These are phyloP conservation scores for Thermophis baileyi DNA, from an alignment of 2,113 vertebrate species.

Conservation along the genomic window DNA sequence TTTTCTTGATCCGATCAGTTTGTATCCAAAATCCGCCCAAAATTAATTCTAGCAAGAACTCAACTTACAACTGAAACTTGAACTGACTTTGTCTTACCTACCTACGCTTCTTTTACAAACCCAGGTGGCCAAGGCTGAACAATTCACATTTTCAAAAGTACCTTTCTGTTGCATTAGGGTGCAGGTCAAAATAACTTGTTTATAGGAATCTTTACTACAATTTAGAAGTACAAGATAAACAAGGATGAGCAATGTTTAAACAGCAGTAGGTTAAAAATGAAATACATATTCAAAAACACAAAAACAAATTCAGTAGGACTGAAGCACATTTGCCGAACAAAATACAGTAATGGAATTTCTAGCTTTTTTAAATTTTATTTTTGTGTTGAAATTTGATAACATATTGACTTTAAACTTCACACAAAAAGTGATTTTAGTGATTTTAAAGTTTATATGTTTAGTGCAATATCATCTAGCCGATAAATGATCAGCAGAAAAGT, in stretches of 20 bases:
- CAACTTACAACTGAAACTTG: not conserved
- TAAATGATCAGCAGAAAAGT: not conserved
- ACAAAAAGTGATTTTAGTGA: not conserved
- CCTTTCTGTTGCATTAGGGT: not conserved
- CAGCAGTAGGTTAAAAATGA: not conserved
- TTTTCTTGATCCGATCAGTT: not conserved
- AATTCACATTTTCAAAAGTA: not conserved
- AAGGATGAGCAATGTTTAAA: not conserved
- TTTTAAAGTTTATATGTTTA: not conserved
- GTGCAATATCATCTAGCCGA: not conserved
- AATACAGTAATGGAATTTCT: not conserved
- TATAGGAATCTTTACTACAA: not conserved
- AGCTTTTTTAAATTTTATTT: not conserved
- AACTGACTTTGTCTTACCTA: slow-evolving; percentile 11
- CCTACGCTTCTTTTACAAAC: slow-evolving; percentile 20
- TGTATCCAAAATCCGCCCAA: not conserved
- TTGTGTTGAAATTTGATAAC: not conserved
- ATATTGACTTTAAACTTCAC: not conserved
- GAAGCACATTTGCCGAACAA: not conserved
- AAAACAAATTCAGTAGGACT: not conserved
- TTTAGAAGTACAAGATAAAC: not conserved
- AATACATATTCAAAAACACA: not conserved
- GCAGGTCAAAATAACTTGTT: not conserved
- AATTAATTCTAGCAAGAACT: not conserved
- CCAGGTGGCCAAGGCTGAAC: not conserved